Percentiles rank a stretch among this genome's conserved stretches.
phyloP scores from a whole-genome alignment of 2,797 vertebrate species.

The Alcedo atthis region DNA sequence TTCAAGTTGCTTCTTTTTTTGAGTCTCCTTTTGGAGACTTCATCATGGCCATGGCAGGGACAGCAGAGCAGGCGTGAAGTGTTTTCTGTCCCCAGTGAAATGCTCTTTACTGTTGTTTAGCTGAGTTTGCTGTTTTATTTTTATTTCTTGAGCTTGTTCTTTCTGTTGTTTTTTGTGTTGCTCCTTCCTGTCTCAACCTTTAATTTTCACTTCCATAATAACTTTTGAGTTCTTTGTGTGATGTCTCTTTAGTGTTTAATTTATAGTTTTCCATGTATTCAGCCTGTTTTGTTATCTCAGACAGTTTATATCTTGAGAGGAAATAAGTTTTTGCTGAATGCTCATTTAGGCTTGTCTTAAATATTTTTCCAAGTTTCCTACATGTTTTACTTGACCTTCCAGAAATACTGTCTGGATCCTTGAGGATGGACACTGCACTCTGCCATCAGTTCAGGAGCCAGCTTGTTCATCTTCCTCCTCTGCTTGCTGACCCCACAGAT shows the following conservation, averaged over 20 bases:
- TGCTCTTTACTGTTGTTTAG: background rate
- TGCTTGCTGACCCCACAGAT: background rate
- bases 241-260: conserved; percentile 5
- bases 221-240: background rate
- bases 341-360: conserved; percentile 33
- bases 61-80: background rate
- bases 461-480: background rate
- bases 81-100: background rate
- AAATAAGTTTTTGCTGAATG: conserved; percentile 59
- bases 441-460: background rate
- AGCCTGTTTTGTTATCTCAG: conserved; percentile 36
- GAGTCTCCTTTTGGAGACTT: background rate
- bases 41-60: rapidly evolving
- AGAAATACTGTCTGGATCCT: background rate
- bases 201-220: background rate
- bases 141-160: background rate
- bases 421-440: background rate
- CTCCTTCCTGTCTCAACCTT: background rate
- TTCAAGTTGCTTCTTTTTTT: background rate
- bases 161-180: background rate
- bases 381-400: conserved; percentile 41
- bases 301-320: conserved; percentile 54
- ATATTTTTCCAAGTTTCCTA: conserved; percentile 56
- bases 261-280: conserved; percentile 17
- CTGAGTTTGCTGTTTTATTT: background rate